A percentile compares a stretch with the other conserved stretches of the same genome.
Evolutionary conservation across 1,140 invertebrate species (phyloP).

Genomic region (Eufriesea mexicana): DNA sequence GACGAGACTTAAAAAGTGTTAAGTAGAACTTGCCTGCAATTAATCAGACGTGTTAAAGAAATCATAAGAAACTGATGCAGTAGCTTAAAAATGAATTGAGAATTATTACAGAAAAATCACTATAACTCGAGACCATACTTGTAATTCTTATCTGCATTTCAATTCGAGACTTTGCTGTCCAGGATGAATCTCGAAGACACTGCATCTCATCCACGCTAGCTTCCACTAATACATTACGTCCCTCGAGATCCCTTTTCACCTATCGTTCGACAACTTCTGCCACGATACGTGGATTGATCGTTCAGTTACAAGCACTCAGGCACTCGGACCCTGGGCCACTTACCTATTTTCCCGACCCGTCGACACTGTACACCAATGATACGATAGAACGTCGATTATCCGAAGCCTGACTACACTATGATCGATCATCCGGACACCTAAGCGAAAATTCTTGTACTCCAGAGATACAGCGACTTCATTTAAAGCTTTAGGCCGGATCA

Average conservation of each 20-base stretch:
- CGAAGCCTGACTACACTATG: neutral
- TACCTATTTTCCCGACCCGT: neutral
- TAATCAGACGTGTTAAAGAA: too few relatives aligned
- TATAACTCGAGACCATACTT: too few relatives aligned
- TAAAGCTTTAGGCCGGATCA: neutral
- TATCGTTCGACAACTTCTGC: neutral
- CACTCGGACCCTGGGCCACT: neutral
- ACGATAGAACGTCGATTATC: neutral
- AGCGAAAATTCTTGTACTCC: constrained; percentile 9
- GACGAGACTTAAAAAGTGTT: too few relatives aligned
- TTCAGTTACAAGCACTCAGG: neutral
- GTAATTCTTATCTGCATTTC: too few relatives aligned
- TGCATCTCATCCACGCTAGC: too few relatives aligned
- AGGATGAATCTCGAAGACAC: too few relatives aligned
- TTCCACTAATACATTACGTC: neutral
- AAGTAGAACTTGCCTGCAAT: too few relatives aligned
- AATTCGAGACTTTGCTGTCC: too few relatives aligned
- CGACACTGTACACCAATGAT: neutral
- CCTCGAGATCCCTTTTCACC: neutral
- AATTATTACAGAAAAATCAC: too few relatives aligned
- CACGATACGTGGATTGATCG: neutral
- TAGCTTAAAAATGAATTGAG: too few relatives aligned
- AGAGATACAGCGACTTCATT: neutral
- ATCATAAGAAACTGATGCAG: too few relatives aligned
- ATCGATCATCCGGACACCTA: constrained; percentile 2